phyloP scores from a whole-genome alignment of 2,888 invertebrate genomes.

The Bibio marci region DNA sequence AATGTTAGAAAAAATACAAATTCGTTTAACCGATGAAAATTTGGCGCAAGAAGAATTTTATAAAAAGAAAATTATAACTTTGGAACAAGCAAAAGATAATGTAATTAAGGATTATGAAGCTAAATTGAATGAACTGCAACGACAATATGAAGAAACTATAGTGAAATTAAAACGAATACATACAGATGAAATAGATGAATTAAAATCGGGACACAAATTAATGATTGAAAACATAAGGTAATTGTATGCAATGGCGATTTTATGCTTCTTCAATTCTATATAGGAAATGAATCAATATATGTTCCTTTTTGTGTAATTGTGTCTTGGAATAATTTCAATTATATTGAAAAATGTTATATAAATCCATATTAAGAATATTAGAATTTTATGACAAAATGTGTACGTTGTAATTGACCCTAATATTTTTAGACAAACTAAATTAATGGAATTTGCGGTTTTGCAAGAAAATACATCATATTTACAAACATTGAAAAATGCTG shows the following conservation, averaged over 20 bases:
- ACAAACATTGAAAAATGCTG: conserved; percentile 23
- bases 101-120: conserved; percentile 16
- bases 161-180: conserved; percentile 20
- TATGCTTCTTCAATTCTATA: too few species aligned
- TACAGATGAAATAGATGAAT: conserved; percentile 18
- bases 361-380: too few species aligned
- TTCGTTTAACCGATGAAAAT: conserved; percentile 21
- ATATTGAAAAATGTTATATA: too few species aligned
- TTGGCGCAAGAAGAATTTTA: conserved; percentile 18
- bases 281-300: too few species aligned
- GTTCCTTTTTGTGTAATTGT: too few species aligned
- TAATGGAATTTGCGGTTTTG: conserved; percentile 23
- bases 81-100: conserved; percentile 16
- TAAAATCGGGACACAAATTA: conserved; percentile 18
- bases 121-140: conserved; percentile 16
- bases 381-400: too few species aligned
- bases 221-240: conserved; percentile 21
- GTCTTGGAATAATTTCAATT: too few species aligned
- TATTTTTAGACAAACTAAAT: conserved; percentile 19
- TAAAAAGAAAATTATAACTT: conserved; percentile 16
- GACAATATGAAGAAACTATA: conserved; percentile 21
- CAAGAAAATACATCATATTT: conserved; percentile 26
- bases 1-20: conserved; percentile 19
- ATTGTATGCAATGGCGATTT: too few species aligned
- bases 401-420: too few species aligned